Evolutionary conservation across 1,140 invertebrate species (phyloP).

Genomic region (Caenorhabditis briggsae): DNA sequence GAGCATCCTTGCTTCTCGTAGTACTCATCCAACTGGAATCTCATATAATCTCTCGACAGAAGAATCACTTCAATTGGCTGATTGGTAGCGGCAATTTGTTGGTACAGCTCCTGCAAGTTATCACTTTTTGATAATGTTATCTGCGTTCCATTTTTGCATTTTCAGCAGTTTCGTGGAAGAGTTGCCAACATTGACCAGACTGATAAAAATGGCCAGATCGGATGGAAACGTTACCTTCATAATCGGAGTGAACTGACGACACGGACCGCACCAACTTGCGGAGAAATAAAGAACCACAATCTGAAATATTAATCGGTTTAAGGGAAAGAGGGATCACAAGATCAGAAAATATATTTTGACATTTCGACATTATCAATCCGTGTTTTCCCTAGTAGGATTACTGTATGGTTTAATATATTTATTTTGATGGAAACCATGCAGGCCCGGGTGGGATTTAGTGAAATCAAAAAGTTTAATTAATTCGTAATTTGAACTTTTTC

Average conservation of each 20-base stretch:
- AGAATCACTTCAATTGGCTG: constrained; percentile 48
- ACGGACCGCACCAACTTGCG: constrained; percentile 43
- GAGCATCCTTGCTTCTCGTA: constrained; percentile 54
- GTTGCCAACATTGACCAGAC: not conserved
- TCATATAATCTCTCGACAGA: constrained; percentile 48
- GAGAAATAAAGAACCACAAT: constrained; percentile 53
- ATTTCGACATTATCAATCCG: not conserved
- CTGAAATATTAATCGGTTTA: not conserved
- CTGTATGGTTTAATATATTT: constrained; percentile 9
- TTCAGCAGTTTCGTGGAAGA: constrained; percentile 24
- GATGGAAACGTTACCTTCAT: constrained; percentile 9
- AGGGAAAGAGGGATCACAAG: not conserved
- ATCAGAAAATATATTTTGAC: not conserved
- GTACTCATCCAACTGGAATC: constrained; percentile 54
- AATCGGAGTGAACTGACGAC: constrained; percentile 42
- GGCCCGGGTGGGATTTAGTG: too few relatives aligned
- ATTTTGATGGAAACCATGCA: not conserved
- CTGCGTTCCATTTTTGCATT: constrained; percentile 13
- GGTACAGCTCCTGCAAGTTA: constrained; percentile 42
- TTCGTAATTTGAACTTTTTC: too few relatives aligned
- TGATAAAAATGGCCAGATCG: constrained; percentile 8
- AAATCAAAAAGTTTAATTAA: too few relatives aligned
- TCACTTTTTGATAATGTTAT: constrained; percentile 28
- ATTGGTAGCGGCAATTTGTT: constrained; percentile 27
- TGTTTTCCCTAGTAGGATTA: not conserved